Conservation (phyloP, 2,113 vertebrate species). For the cat (Felis catus) region DNA sequence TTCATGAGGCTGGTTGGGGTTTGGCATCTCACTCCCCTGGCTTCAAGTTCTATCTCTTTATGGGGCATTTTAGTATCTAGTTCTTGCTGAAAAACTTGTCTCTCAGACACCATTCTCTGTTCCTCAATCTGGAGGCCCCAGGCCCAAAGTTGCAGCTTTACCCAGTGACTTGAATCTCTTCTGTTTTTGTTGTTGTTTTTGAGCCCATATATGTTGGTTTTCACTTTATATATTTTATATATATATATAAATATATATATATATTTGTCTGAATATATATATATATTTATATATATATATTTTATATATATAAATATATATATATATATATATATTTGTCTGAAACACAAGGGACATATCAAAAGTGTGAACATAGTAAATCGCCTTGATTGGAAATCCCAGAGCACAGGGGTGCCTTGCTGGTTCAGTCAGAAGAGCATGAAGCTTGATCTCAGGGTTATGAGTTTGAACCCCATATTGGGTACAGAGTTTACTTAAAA, state of each 20-base stretch:
- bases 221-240: not conserved
- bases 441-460: no score
- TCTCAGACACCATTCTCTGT: not conserved
- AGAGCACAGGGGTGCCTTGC: not conserved
- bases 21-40: not conserved
- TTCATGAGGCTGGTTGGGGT: not conserved
- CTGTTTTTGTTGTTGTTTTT: not conserved
- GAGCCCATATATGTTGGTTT: not conserved
- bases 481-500: no score
- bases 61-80: not conserved
- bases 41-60: not conserved
- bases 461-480: no score
- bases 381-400: not conserved
- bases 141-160: not conserved
- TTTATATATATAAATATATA: no score
- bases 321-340: no score
- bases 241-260: no score
- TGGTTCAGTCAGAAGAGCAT: no score
- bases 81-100: not conserved
- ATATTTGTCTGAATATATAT: no score
- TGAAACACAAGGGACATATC: not conserved
- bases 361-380: not conserved
- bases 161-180: not conserved
- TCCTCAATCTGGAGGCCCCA: not conserved
- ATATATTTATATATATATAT: no score